phyloP scores from a whole-genome alignment of 2,888 invertebrate genomes.

The Andrena dorsata region DNA sequence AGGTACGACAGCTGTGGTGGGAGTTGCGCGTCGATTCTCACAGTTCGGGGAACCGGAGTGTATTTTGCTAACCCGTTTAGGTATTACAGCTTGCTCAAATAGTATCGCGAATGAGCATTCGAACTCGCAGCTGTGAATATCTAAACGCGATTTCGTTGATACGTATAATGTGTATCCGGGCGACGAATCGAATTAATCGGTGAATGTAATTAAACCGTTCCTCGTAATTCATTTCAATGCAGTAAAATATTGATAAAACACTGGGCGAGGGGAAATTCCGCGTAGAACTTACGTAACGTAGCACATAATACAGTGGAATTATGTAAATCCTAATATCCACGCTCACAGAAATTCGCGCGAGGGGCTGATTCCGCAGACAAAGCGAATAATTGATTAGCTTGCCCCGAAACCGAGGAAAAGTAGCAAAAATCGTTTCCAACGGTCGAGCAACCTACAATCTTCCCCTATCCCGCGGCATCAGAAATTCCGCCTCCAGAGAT shows the following conservation, averaged over 20 bases:
- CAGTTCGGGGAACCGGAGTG: constrained; percentile 17
- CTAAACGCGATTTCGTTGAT: background rate
- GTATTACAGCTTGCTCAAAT: constrained; percentile 48
- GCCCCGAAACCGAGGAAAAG: background rate
- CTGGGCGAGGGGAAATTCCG: no score
- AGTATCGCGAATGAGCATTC: background rate
- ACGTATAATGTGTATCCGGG: no score
- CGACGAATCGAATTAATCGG: background rate
- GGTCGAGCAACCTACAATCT: background rate
- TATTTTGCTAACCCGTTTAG: constrained; percentile 45
- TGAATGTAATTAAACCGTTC: constrained; percentile 15
- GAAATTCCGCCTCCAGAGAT: constrained; percentile 28
- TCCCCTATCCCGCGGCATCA: constrained; percentile 4
- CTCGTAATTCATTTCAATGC: background rate
- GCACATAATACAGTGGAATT: no score
- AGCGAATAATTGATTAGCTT: constrained; percentile 14
- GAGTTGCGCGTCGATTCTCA: constrained; percentile 36
- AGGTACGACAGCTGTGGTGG: constrained; percentile 49
- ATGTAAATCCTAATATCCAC: background rate
- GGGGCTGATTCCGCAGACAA: background rate
- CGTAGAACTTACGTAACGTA: no score
- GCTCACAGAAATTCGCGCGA: constrained; percentile 1
- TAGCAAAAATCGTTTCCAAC: constrained; percentile 7
- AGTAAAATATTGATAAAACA: background rate
- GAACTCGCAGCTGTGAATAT: background rate